Conservation (phyloP, 2,888 invertebrate genomes). For the Oxyteleia sp. region DNA sequence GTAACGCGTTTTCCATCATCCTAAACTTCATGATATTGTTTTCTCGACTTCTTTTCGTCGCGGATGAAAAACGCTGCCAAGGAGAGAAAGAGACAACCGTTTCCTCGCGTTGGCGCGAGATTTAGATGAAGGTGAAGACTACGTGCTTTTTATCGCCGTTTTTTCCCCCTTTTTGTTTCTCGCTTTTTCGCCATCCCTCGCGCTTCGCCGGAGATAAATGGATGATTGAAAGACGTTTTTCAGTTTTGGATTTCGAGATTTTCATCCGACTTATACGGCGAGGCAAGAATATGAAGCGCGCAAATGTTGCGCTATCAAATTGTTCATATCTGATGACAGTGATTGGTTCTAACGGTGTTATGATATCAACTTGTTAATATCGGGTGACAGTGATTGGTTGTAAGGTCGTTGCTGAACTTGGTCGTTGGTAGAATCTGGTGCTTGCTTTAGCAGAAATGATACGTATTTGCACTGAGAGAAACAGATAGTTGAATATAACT, state of each 20-base stretch:
- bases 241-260: slow-evolving; percentile 1
- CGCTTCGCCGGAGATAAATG: slow-evolving; percentile 13
- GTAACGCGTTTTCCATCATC: slow-evolving; percentile 28
- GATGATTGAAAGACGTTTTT: slow-evolving; percentile 12
- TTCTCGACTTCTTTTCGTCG: slow-evolving; percentile 24
- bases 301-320: no score
- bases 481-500: no score
- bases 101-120: slow-evolving; percentile 19
- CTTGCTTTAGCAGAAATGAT: no score
- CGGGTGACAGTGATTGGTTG: no score
- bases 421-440: no score
- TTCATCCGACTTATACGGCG: background rate
- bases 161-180: background rate
- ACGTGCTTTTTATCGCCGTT: slow-evolving; percentile 9
- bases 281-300: no score
- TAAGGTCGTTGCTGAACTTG: no score
- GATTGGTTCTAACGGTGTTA: no score
- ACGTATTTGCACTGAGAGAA: no score
- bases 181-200: slow-evolving; percentile 1
- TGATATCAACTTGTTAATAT: no score
- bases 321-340: no score
- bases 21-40: slow-evolving; percentile 26
- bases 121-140: slow-evolving; percentile 29
- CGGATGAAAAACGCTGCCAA: slow-evolving; percentile 24
- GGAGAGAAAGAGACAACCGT: slow-evolving; percentile 8